Evolutionary conservation across 2,888 invertebrate genomes (phyloP).

Genomic region (Endotricha flammealis): DNA sequence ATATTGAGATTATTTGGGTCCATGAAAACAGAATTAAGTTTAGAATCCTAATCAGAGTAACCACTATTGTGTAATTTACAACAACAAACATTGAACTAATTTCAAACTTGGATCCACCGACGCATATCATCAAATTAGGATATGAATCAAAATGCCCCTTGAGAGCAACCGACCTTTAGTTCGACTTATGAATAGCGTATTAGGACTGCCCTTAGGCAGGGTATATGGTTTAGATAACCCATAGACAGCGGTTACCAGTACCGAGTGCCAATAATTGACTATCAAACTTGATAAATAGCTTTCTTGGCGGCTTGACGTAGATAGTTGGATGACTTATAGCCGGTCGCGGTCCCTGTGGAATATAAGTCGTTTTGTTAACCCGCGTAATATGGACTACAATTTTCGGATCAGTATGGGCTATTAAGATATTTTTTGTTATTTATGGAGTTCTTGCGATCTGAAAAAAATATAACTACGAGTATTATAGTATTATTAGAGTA

Average conservation of each 20-base stretch:
- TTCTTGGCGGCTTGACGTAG: slow-evolving; percentile 59
- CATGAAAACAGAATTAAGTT: no score
- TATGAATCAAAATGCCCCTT: slow-evolving; percentile 37
- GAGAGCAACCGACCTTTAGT: slow-evolving; percentile 38
- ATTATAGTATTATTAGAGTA: no score
- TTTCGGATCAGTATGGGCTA: slow-evolving; percentile 24
- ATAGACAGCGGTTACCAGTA: slow-evolving; percentile 56
- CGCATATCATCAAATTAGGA: slow-evolving; percentile 40
- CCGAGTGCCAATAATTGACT: slow-evolving; percentile 74
- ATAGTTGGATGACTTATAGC: slow-evolving; percentile 68
- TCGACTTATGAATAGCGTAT: slow-evolving; percentile 55
- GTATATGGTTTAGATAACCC: slow-evolving; percentile 49
- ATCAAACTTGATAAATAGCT: slow-evolving; percentile 73
- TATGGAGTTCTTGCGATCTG: no score
- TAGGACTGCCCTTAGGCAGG: slow-evolving; percentile 40
- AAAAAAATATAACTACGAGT: no score
- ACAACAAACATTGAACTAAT: background rate
- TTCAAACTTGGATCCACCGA: background rate
- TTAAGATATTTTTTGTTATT: slow-evolving; percentile 10
- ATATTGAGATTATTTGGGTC: no score
- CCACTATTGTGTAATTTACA: background rate
- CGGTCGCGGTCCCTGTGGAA: slow-evolving; percentile 46
- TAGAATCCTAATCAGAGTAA: no score
- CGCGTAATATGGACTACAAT: slow-evolving; percentile 35
- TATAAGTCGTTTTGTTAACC: slow-evolving; percentile 47